phyloP scores from a whole-genome alignment of 2,113 vertebrate species.

The Telmatochromis sp. region DNA sequence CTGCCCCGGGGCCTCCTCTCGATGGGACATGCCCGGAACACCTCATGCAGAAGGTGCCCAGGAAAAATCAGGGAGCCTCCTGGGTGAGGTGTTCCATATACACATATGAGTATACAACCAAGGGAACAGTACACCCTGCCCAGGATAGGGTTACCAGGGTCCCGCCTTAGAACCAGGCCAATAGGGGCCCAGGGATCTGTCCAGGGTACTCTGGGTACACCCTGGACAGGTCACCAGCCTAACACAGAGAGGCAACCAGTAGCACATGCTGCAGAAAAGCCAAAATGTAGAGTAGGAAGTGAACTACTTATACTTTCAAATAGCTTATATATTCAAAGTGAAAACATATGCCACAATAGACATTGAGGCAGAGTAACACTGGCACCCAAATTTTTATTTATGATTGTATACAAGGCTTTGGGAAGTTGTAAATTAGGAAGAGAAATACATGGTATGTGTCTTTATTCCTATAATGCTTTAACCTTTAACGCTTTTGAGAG shows the following conservation, averaged over 20 bases:
- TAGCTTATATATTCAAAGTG: neutral
- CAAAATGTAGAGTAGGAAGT: fast-evolving
- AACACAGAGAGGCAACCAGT: neutral
- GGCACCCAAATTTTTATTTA: neutral
- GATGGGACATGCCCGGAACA: neutral
- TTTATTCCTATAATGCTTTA: neutral
- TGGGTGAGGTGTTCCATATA: neutral
- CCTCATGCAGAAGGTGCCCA: neutral
- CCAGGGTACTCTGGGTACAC: neutral
- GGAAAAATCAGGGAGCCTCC: neutral
- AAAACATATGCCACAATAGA: neutral
- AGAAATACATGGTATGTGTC: neutral
- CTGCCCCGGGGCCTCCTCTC: neutral
- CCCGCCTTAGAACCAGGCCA: fast-evolving
- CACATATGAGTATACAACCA: neutral
- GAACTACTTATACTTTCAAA: neutral
- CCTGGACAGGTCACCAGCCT: neutral
- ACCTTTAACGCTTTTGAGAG: neutral
- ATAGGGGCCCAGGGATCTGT: fast-evolving
- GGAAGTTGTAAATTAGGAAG: neutral
- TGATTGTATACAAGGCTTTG: neutral
- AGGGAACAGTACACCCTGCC: neutral
- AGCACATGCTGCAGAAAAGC: neutral
- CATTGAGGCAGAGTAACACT: neutral
- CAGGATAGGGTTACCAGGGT: neutral